These are phyloP conservation scores for Ariolimax columbianus DNA, from an alignment of 2,888 invertebrate genomes.

Conservation along the genomic window DNA sequence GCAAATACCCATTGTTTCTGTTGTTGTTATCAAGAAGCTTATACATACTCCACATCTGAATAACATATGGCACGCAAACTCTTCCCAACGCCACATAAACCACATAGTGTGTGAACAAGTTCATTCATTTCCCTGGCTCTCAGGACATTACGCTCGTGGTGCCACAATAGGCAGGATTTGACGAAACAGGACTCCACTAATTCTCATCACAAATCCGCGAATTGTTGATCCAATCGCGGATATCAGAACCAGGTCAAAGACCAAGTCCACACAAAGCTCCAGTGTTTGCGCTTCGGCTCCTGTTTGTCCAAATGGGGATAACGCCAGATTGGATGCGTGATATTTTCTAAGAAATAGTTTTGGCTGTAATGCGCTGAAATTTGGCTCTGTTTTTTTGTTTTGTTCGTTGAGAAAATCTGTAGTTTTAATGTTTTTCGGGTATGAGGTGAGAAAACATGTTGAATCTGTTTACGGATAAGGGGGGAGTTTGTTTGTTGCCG, in stretches of 20 bases:
- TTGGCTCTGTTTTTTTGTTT: not conserved
- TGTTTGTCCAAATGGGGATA: not conserved
- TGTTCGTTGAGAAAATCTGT: not conserved
- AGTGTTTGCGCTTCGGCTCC: not conserved
- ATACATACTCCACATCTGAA: too few species aligned
- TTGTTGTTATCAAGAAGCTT: too few species aligned
- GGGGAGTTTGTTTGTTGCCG: too few species aligned
- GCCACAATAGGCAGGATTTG: not conserved
- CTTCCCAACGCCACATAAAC: not conserved
- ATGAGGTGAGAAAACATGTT: too few species aligned
- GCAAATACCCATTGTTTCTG: too few species aligned
- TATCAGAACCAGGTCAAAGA: not conserved
- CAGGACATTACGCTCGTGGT: not conserved
- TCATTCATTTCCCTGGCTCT: not conserved
- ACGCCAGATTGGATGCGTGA: not conserved
- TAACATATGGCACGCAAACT: too few species aligned
- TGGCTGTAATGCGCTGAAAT: not conserved
- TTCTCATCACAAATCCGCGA: not conserved
- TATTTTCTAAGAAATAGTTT: not conserved
- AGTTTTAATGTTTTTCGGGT: too few species aligned
- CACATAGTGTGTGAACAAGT: not conserved
- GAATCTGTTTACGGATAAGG: too few species aligned
- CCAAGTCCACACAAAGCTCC: not conserved
- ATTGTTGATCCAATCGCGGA: not conserved
- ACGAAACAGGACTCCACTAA: not conserved